A percentile compares a stretch with the other conserved stretches of the same genome.
Conservation (phyloP, 2,888 invertebrate species). For the Eueremaeus valkanovi region DNA sequence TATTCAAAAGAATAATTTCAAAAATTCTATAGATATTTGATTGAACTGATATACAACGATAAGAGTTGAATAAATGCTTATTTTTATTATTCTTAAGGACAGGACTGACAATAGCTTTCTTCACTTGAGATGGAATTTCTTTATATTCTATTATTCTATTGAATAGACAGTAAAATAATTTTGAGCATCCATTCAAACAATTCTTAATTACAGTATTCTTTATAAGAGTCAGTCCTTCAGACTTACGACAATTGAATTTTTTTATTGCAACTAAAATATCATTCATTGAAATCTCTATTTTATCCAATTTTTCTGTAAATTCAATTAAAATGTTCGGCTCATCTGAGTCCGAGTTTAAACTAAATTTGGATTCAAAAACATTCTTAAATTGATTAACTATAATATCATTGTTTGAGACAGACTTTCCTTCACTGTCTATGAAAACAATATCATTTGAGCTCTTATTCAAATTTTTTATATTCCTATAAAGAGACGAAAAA, state of each 20-base stretch:
- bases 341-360: too few relatives aligned
- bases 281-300: neutral
- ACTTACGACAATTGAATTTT: neutral
- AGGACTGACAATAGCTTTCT: neutral
- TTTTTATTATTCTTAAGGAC: neutral
- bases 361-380: neutral
- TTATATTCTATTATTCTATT: neutral
- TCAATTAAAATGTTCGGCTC: too few relatives aligned
- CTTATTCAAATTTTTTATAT: neutral
- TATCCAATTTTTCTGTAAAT: too few relatives aligned
- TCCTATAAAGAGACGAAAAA: neutral
- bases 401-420: neutral
- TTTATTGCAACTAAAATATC: neutral
- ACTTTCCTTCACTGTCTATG: neutral
- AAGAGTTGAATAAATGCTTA: neutral
- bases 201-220: neutral
- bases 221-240: neutral
- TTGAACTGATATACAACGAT: too few relatives aligned
- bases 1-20: too few relatives aligned
- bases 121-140: neutral
- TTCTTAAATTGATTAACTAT: neutral
- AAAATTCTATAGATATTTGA: too few relatives aligned
- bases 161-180: neutral
- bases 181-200: neutral
- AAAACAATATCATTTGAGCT: neutral